Evolutionary conservation across 2,888 invertebrate species (phyloP).

Genomic region (Galerucella calmariensis): DNA sequence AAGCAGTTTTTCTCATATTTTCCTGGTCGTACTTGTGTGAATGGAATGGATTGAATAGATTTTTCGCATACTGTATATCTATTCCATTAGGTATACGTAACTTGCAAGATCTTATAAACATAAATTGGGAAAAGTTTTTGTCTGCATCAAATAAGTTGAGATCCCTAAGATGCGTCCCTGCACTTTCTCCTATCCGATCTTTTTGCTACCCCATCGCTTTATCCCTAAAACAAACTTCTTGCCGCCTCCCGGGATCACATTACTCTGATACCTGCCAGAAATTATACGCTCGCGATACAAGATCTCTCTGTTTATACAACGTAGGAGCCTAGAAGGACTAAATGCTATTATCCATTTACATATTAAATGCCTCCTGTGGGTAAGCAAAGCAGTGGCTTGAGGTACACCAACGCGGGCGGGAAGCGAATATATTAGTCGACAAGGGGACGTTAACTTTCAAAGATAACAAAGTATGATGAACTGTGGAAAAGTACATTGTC

Average conservation of each 20-base stretch:
- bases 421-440: conserved; percentile 21
- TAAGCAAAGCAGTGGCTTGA: conserved; percentile 27
- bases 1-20: too few species aligned
- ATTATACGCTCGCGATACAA: conserved; percentile 37
- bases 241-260: conserved; percentile 31
- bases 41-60: too few species aligned
- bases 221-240: conserved; percentile 31
- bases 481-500: conserved; percentile 23
- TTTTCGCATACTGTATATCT: too few species aligned
- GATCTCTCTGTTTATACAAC: conserved; percentile 42
- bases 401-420: conserved; percentile 21
- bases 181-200: background rate
- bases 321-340: conserved; percentile 33
- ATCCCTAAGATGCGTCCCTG: background rate
- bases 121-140: background rate
- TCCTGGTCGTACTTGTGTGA: too few species aligned
- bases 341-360: conserved; percentile 44
- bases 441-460: conserved; percentile 20
- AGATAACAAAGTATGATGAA: conserved; percentile 26
- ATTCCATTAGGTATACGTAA: too few species aligned
- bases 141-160: background rate
- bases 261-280: conserved; percentile 40
- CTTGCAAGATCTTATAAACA: too few species aligned
- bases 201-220: conserved; percentile 1
- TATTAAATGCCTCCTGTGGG: conserved; percentile 43